A percentile compares a stretch with the other conserved stretches of the same genome.
phyloP scores from a whole-genome alignment of 2,797 vertebrate species.

The Mormyrops attenuatus region DNA sequence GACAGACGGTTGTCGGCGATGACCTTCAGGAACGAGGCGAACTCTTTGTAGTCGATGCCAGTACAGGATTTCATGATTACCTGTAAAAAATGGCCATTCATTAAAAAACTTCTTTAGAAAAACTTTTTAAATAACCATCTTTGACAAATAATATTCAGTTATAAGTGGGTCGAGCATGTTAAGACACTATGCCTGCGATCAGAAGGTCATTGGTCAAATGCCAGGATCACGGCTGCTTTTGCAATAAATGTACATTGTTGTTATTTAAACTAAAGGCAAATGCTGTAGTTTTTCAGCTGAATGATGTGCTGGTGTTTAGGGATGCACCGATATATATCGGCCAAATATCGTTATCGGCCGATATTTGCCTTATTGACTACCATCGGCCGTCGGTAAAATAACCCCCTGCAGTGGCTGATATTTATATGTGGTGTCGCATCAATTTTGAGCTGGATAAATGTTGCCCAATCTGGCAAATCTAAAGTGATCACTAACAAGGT shows the following conservation, averaged over 20 bases:
- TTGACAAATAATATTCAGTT: background rate
- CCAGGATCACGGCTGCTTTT: background rate
- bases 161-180: background rate
- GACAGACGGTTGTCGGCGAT: conserved; percentile 74
- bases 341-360: background rate
- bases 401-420: background rate
- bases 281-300: background rate
- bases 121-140: background rate
- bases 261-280: background rate
- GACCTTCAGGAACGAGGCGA: conserved; percentile 81
- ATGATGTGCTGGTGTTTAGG: background rate
- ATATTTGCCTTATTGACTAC: background rate
- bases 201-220: background rate
- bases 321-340: background rate
- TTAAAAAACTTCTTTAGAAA: background rate
- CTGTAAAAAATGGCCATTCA: conserved; percentile 45
- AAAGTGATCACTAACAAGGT: background rate
- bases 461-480: background rate
- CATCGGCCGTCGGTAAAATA: background rate
- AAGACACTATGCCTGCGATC: background rate
- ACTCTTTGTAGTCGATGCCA: conserved; percentile 84
- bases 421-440: background rate
- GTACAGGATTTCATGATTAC: conserved; percentile 90
- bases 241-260: background rate
- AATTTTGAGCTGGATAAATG: background rate